Percentiles rank a stretch among this genome's conserved stretches.
Conservation (phyloP, 2,888 invertebrate species). For the Diarsia rubi region DNA sequence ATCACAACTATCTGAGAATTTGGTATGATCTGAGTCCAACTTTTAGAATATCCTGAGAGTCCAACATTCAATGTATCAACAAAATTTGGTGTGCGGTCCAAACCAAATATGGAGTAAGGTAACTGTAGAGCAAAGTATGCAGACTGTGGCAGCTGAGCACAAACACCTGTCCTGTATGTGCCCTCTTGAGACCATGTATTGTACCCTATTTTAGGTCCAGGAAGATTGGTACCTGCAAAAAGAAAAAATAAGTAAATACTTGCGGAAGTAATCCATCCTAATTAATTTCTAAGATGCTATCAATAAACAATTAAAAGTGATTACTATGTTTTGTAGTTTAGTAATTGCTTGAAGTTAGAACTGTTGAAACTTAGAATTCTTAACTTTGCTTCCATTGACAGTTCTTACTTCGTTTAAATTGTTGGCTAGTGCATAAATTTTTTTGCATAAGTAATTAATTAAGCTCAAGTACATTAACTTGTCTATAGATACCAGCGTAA, state of each 20-base stretch:
- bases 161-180: constrained; percentile 94
- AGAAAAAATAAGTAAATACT: constrained; percentile 4
- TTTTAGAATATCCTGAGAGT: constrained; percentile 92
- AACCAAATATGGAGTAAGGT: constrained; percentile 98
- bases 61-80: constrained; percentile 97
- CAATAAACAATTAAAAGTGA: too few species aligned
- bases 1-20: constrained; percentile 99
- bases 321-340: too few species aligned
- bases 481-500: too few species aligned
- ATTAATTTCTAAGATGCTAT: too few species aligned
- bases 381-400: too few species aligned
- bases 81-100: constrained; percentile 99
- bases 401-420: too few species aligned
- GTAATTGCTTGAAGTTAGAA: too few species aligned
- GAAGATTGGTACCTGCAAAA: constrained; percentile 94
- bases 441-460: too few species aligned
- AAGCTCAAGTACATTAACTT: too few species aligned
- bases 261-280: not conserved
- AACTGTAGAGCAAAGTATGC: constrained; percentile 98
- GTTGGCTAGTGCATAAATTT: too few species aligned
- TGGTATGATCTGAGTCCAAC: constrained; percentile 98
- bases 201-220: constrained; percentile 97
- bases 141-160: constrained; percentile 97
- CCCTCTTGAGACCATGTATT: constrained; percentile 97
- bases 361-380: too few species aligned